These are phyloP conservation scores for Bergia sp. DNA, from an alignment of 92 coral and sea anemone genomes.

Conservation along the genomic window DNA sequence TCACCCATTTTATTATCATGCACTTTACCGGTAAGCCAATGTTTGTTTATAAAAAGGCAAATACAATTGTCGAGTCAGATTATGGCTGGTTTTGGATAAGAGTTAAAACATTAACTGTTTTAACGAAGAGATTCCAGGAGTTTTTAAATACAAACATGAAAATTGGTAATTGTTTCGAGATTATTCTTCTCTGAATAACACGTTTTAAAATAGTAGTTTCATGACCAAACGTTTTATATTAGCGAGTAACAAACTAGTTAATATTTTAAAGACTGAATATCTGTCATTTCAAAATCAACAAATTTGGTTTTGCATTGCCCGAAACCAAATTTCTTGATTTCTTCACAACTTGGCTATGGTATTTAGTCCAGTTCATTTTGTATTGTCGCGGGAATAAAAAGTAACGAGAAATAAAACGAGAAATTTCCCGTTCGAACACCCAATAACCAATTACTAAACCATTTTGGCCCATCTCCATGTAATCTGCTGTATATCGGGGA, in stretches of 20 bases:
- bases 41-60: neutral
- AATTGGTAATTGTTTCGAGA: neutral
- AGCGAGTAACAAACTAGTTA: neutral
- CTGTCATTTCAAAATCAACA: neutral
- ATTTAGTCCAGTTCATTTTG: neutral
- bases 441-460: neutral
- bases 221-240: no score
- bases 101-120: neutral
- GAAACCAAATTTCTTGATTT: neutral
- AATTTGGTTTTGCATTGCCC: neutral
- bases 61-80: neutral
- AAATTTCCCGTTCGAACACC: no score
- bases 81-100: neutral
- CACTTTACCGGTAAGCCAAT: neutral
- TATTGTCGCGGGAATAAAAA: neutral
- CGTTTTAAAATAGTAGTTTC: neutral
- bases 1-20: neutral
- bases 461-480: neutral
- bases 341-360: neutral
- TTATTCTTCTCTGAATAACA: neutral
- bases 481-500: no score
- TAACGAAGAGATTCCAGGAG: neutral
- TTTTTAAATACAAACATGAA: neutral
- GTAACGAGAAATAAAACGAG: neutral
- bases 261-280: neutral